A percentile compares a stretch with the other conserved stretches of the same genome.
Conservation (phyloP, 1,140 invertebrate genomes). For the Atta colombica region DNA sequence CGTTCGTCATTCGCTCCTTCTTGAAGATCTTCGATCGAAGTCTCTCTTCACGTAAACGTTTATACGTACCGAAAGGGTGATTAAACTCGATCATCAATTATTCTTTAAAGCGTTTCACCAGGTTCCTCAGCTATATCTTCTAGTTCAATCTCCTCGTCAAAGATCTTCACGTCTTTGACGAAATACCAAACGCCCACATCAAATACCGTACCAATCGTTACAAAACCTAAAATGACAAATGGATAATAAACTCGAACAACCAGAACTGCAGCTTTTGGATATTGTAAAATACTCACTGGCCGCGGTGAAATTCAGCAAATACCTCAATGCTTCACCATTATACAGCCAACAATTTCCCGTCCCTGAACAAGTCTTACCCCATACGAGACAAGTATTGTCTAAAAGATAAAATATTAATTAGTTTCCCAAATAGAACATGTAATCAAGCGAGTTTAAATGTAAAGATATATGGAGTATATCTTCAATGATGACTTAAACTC, state of each 20-base stretch:
- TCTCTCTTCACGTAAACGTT: conserved; percentile 45
- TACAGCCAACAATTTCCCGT: conserved; percentile 92
- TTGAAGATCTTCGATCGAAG: conserved; percentile 40
- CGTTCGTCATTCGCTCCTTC: conserved; percentile 54
- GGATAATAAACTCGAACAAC: neutral
- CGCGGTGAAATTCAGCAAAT: conserved; percentile 90
- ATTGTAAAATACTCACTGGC: conserved; percentile 85
- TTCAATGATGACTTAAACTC: neutral
- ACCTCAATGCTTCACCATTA: conserved; percentile 89
- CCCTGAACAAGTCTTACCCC: conserved; percentile 91
- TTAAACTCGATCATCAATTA: conserved; percentile 53
- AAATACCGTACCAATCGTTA: conserved; percentile 89
- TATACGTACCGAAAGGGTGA: conserved; percentile 34
- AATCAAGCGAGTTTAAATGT: neutral
- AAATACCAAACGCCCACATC: conserved; percentile 90
- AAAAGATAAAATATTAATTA: conserved; percentile 66
- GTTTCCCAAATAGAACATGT: neutral
- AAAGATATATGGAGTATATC: neutral
- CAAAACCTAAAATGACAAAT: conserved; percentile 86
- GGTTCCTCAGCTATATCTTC: conserved; percentile 85
- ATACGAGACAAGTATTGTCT: conserved; percentile 90
- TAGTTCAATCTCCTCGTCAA: conserved; percentile 89
- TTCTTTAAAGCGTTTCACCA: conserved; percentile 79
- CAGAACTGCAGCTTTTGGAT: neutral
- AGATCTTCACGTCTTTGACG: conserved; percentile 90